Evolutionary conservation across 1,140 invertebrate species (phyloP).

Genomic region (Caenorhabditis tropicalis): DNA sequence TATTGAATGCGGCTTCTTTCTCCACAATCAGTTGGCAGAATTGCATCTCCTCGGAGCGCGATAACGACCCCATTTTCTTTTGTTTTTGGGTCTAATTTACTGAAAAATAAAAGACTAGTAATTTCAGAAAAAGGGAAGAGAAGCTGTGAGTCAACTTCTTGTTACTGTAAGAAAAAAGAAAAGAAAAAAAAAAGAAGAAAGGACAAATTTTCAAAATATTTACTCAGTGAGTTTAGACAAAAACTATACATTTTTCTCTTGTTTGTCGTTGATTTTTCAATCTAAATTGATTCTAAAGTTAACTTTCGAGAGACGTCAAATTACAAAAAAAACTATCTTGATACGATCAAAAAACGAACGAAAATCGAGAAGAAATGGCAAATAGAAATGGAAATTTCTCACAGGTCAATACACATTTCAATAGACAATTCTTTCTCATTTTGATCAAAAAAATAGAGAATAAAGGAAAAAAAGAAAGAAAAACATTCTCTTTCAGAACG

Average conservation of each 20-base stretch:
- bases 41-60: slow-evolving; percentile 87
- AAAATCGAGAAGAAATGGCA: neutral
- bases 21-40: slow-evolving; percentile 88
- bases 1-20: slow-evolving; percentile 85
- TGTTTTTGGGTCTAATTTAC: slow-evolving; percentile 34
- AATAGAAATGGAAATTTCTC: neutral
- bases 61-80: slow-evolving; percentile 76
- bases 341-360: slow-evolving; percentile 8
- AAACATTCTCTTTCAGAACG: too few species aligned
- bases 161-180: too few species aligned
- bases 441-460: neutral
- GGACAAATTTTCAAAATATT: too few species aligned
- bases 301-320: slow-evolving; percentile 9
- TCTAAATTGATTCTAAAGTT: neutral
- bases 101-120: neutral
- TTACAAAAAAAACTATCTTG: neutral
- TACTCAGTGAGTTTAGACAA: too few species aligned
- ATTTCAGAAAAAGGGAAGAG: neutral
- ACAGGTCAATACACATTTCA: neutral
- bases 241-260: neutral
- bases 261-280: neutral
- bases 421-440: neutral
- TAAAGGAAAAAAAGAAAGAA: neutral
- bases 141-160: too few species aligned
- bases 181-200: neutral